Conservation (phyloP, 1,140 invertebrate species). For the Pogonus chalceus region DNA sequence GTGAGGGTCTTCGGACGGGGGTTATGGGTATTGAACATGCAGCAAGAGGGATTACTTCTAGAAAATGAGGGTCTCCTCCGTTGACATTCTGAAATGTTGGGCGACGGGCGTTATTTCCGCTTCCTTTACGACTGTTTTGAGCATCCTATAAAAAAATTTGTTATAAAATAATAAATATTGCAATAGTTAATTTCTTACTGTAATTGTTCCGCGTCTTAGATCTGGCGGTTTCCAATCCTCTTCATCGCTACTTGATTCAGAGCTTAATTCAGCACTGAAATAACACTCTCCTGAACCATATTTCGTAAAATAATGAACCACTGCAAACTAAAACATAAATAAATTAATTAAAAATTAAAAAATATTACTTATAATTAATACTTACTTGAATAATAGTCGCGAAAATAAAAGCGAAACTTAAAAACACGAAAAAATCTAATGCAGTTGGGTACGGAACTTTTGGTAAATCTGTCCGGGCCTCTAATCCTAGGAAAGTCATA, state of each 20-base stretch:
- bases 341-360: conserved; percentile 1
- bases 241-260: conserved; percentile 47
- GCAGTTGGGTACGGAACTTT: conserved; percentile 82
- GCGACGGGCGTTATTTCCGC: conserved; percentile 1
- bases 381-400: conserved; percentile 69
- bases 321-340: conserved; percentile 53
- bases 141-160: conserved; percentile 1
- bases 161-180: background rate
- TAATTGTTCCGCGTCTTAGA: conserved; percentile 16
- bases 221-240: conserved; percentile 34
- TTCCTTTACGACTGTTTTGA: background rate
- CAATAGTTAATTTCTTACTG: conserved; percentile 10
- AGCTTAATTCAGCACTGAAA: conserved; percentile 54
- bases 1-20: conserved; percentile 17
- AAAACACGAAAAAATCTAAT: conserved; percentile 77
- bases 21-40: conserved; percentile 31
- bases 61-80: conserved; percentile 18
- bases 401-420: conserved; percentile 80
- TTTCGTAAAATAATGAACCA: conserved; percentile 85
- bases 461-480: conserved; percentile 74
- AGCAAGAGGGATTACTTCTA: conserved; percentile 43
- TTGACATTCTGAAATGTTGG: conserved; percentile 10
- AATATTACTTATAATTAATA: background rate
- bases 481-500: conserved; percentile 80
- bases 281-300: conserved; percentile 79